Conservation (phyloP, 2,113 vertebrate species). For the Piaya cayana region DNA sequence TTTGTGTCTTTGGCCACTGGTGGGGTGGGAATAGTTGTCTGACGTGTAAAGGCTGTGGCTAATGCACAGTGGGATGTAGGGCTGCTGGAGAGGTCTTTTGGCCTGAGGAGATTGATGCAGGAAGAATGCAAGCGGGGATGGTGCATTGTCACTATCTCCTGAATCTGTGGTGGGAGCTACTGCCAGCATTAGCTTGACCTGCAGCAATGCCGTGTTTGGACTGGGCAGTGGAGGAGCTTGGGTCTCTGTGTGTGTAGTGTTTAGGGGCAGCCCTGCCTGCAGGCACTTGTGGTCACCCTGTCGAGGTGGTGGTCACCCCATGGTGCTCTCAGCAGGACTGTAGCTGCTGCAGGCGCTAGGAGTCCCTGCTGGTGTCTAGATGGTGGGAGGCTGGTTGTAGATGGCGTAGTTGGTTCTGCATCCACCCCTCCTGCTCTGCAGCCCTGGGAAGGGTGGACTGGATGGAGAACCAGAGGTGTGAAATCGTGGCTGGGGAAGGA, state of each 20-base stretch:
- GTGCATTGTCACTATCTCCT: not conserved
- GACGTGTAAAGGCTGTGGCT: not conserved
- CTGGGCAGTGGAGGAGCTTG: not conserved
- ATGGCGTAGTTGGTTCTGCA: fast-evolving
- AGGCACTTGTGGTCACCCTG: not conserved
- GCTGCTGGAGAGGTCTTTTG: not conserved
- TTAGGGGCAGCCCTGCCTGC: not conserved
- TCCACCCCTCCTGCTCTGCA: not conserved
- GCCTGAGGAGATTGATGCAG: not conserved
- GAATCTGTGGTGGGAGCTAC: not conserved
- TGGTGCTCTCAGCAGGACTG: not conserved
- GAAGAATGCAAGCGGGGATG: not conserved
- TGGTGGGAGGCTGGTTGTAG: not conserved
- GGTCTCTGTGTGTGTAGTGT: not conserved
- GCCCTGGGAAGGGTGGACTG: not conserved
- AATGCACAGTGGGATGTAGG: fast-evolving
- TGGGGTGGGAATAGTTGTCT: not conserved
- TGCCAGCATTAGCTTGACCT: not conserved
- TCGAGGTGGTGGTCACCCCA: too few relatives aligned
- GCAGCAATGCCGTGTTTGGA: fast-evolving
- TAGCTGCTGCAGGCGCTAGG: not conserved
- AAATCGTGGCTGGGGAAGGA: not conserved
- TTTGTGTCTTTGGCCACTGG: not conserved
- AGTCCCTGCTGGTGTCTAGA: not conserved
- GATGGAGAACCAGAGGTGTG: fast-evolving